Evolutionary conservation across 2,797 vertebrate genomes (phyloP).

Genomic region (Callimico goeldii): DNA sequence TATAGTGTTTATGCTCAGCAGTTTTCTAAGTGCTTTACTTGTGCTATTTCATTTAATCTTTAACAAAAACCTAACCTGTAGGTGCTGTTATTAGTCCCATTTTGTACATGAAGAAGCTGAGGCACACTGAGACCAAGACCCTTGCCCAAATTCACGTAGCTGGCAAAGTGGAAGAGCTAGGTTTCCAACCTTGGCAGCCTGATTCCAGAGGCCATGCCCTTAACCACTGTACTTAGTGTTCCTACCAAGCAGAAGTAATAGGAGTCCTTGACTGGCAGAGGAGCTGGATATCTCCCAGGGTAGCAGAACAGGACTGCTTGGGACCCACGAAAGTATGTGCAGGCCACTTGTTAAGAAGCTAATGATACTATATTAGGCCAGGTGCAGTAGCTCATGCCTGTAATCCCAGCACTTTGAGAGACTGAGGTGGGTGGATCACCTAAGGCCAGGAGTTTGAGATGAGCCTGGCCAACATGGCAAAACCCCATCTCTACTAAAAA

Average conservation of each 20-base stretch:
- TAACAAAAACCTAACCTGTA: neutral
- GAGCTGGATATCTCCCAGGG: neutral
- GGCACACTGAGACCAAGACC: neutral
- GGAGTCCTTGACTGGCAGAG: neutral
- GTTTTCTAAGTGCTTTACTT: neutral
- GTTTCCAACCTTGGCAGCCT: neutral
- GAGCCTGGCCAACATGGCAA: neutral
- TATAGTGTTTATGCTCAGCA: neutral
- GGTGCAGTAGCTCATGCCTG: neutral
- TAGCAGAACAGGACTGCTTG: neutral
- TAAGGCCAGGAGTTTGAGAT: neutral
- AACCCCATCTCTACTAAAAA: neutral
- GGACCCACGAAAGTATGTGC: neutral
- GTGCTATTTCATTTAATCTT: conserved; percentile 2
- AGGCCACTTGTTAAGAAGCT: neutral
- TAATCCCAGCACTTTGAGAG: neutral
- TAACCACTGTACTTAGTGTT: neutral
- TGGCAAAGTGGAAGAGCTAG: neutral
- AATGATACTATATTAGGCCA: neutral
- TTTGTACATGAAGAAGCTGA: conserved; percentile 11
- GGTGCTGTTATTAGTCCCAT: neutral
- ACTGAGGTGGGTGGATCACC: neutral
- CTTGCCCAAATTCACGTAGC: neutral
- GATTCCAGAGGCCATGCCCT: neutral
- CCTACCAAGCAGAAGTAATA: neutral